Percentiles rank a stretch among this genome's conserved stretches.
Evolutionary conservation across 1,140 invertebrate species (phyloP).

Genomic region (Lamellibrachia luymesi): DNA sequence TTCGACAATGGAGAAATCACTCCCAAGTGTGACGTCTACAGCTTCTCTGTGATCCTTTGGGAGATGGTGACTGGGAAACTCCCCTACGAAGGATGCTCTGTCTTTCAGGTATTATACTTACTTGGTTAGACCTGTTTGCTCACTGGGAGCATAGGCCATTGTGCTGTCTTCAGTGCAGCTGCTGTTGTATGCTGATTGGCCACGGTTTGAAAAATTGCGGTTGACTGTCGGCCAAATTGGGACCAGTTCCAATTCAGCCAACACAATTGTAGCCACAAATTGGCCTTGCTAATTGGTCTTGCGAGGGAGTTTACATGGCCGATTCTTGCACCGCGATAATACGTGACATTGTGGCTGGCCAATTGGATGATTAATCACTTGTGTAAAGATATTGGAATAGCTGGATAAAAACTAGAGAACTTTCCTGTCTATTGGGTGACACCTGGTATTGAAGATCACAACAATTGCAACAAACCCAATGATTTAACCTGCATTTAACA

Average conservation of each 20-base stretch:
- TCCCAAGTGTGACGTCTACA: conserved; percentile 85
- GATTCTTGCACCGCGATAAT: too few relatives aligned
- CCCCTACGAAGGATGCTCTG: conserved; percentile 79
- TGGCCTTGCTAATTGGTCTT: too few relatives aligned
- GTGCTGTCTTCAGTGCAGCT: too few relatives aligned
- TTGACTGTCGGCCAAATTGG: too few relatives aligned
- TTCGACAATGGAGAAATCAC: conserved; percentile 46
- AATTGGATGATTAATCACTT: too few relatives aligned
- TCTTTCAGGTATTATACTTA: conserved; percentile 44
- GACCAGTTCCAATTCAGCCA: too few relatives aligned
- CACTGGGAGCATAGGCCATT: too few relatives aligned
- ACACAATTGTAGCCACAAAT: too few relatives aligned
- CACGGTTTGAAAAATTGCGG: neutral
- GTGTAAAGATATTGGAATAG: neutral
- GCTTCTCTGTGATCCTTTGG: conserved; percentile 94
- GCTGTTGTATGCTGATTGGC: neutral
- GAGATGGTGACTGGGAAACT: conserved; percentile 91
- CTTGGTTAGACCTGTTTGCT: neutral
- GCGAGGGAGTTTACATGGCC: too few relatives aligned
- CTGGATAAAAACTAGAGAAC: neutral
- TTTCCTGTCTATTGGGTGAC: too few relatives aligned
- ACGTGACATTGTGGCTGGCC: too few relatives aligned
- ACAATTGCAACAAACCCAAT: neutral
- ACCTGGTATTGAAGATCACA: too few relatives aligned
- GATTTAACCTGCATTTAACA: neutral